Base-by-base conservation (phyloP, 2,113 vertebrate species). In the Psophia crepitans region DNA sequence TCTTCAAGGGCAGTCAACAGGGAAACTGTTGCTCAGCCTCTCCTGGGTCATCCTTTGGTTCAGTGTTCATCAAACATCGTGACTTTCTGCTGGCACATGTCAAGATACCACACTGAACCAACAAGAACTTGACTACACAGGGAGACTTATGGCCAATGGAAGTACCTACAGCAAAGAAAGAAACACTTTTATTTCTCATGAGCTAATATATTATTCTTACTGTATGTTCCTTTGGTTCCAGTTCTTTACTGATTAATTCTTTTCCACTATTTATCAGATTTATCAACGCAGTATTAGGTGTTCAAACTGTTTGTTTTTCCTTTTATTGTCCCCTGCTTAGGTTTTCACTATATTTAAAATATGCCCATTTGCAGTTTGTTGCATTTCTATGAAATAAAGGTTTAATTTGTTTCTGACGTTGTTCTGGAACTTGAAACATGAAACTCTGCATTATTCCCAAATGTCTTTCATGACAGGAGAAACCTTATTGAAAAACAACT, bases 371-470 rank as follows among this genome's bases (percentile, higher is more conserved):
- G 64, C n/a, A 77, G 79, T 17, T 53, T 84, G 56, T 49, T 84
- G 65, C 35, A 74, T n/a, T 8, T 44, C 17, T 30, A 79, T 44
- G 73, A 93, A 90, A 86, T 93, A 94, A 90, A 78, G n/a, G 30
- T 60, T 86, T 87, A 64, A 84, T 94, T 93, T 95, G 32, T 73
- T 94, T 84, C 76, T 89, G 76, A 65, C 79, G 60, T 63, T 75
- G 56, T 60, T 84, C 69, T 60, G 65, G 57, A 95, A 84, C n/a
- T 12, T 60, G 86, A 94, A 95, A 90, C 48, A 60, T 1, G 2
- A 92, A 95, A 78, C 49, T 71, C 32, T 71, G 0, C 37, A 88
- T 94, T 86, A 86, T 84, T 90, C 89, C 76, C 43, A 81, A 94
- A 95, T 48, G 60, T 23, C 56, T 89, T 71, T 75, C 35, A 28